Percentiles rank a stretch among this genome's conserved stretches.
Evolutionary conservation across 2,797 vertebrate genomes (phyloP).

Genomic region (Sciurus vulgaris): DNA sequence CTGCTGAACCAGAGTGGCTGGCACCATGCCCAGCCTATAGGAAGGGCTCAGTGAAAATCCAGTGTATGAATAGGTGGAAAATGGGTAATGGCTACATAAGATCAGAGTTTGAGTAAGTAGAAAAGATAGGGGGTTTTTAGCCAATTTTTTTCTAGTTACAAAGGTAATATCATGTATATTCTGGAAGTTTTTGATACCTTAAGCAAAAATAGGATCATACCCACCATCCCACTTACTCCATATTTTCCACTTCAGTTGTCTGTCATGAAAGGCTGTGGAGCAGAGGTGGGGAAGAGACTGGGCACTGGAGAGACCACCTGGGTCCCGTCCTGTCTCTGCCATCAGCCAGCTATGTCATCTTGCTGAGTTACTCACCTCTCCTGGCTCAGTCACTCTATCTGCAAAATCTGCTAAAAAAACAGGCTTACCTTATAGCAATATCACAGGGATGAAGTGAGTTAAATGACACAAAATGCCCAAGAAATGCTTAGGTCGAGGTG

Average conservation of each 20-base stretch:
- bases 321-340: neutral
- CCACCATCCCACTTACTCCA: neutral
- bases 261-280: neutral
- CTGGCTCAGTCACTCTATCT: neutral
- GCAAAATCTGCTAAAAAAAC: neutral
- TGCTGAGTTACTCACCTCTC: neutral
- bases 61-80: slow-evolving; percentile 2
- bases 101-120: slow-evolving; percentile 32
- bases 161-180: neutral
- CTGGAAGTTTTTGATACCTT: neutral
- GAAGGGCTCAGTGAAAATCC: neutral
- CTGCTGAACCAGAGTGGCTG: neutral
- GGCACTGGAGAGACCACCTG: neutral
- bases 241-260: neutral
- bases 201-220: neutral
- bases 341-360: neutral
- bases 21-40: neutral
- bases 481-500: too few species aligned
- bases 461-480: neutral
- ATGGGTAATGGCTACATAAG: slow-evolving; percentile 28
- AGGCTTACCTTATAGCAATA: neutral
- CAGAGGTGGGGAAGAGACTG: neutral
- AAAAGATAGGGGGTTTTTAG: slow-evolving; percentile 44
- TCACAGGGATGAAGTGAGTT: neutral
- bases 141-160: neutral